A percentile compares a stretch with the other conserved stretches of the same genome.
Evolutionary conservation across 1,140 invertebrate species (phyloP).

Genomic region (Ostrea edulis): DNA sequence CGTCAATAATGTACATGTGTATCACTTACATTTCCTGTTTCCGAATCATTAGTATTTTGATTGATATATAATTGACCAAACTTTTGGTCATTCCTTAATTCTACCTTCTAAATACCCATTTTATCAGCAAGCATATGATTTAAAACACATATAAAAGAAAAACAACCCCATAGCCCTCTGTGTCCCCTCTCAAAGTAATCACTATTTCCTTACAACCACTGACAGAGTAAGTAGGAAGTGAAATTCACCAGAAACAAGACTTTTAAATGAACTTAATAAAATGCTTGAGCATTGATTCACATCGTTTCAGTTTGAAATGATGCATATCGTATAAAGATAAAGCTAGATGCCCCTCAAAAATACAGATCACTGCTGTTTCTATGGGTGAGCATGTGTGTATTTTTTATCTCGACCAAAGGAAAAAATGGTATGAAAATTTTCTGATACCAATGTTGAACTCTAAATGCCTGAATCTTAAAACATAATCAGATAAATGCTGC

Average conservation of each 20-base stretch:
- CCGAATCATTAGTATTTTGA: too few relatives aligned
- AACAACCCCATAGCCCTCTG: not conserved
- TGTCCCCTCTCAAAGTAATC: not conserved
- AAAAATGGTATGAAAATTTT: conserved; percentile 33
- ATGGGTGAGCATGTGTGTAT: conserved; percentile 24
- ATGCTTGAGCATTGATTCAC: conserved; percentile 28
- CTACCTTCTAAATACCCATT: not conserved
- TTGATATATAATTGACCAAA: not conserved
- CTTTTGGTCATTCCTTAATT: not conserved
- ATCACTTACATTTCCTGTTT: too few relatives aligned
- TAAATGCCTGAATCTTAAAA: conserved; percentile 8
- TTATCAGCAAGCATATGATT: conserved; percentile 9
- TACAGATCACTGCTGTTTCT: conserved; percentile 5
- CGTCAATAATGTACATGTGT: too few relatives aligned
- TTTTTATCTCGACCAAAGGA: conserved; percentile 17
- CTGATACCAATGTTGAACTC: conserved; percentile 34
- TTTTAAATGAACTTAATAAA: conserved; percentile 35
- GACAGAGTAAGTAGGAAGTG: conserved; percentile 25
- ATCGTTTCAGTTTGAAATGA: conserved; percentile 34
- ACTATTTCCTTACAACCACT: not conserved
- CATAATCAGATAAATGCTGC: conserved; percentile 2
- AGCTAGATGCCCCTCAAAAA: not conserved
- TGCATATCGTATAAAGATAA: conserved; percentile 37
- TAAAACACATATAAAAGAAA: not conserved
- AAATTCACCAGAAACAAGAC: conserved; percentile 24